Evolutionary conservation across 2,888 invertebrate species (phyloP), one percentile per base, ranked within the genome.

Genomic region (Sphecodes monilicornis): DNA sequence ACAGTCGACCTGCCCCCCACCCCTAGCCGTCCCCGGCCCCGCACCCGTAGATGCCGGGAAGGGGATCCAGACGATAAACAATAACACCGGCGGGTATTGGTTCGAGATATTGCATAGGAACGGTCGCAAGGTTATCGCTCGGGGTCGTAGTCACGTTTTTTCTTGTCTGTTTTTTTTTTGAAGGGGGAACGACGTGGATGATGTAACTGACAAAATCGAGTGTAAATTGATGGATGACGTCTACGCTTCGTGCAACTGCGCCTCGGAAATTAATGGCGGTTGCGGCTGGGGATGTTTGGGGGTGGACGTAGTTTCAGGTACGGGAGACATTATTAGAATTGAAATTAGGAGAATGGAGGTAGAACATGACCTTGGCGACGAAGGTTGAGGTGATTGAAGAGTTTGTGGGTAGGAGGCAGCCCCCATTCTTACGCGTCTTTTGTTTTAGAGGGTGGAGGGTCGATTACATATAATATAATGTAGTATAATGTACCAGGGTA

Each of bases 81-180:
- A 78, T 73, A 75, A 84, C 76, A 22, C 36, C 29, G 81, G 16
- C 13, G 41, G 50, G 68, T 57, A 73, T 13, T 29, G 68, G 36
- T 60, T 10, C 26, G 50, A 54, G 70, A 60, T 50, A 32, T 77
- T 60, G 70, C 57, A 60, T 57, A 57, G 41, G 16, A 71, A 76
- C 50, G 70, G 18, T 71, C 70, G 77, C 69, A 13, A 41, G 77
- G 77, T 77, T 77, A 64, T 78, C 70, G 46, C n/a, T 22, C 36
- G 32, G 57, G 75, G n/a, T n/a, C 68, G 36, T 18, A 16, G 66
- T 22, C 39, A 18, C n/a, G n/a, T 50, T 76, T 66, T 76, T 26
- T 68, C 11, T 68, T 13, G n/a, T 13, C 46, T 50, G 36, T 66
- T 32, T 32, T 18, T 39, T 68, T 68, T 68, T n/a, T 0, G 66